Evolutionary conservation across 2,113 vertebrate species (phyloP), one percentile per base, ranked within the genome.

Genomic region (Cercopithecus mona): DNA sequence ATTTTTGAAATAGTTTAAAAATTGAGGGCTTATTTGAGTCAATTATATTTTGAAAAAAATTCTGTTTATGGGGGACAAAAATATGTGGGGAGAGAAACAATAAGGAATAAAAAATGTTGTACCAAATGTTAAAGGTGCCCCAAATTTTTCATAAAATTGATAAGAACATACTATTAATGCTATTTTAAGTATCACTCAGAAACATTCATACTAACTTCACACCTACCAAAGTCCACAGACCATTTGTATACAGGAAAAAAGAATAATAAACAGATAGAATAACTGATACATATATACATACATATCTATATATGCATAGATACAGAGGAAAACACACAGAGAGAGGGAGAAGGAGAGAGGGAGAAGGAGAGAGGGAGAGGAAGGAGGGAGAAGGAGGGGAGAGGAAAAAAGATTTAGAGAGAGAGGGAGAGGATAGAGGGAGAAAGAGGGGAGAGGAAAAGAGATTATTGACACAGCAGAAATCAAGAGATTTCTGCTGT

Each of bases 1-100:
- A 85, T 52, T 87, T 66, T 95, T 84, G 18, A 94, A 91, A 40
- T 20, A 68, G 48, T 75, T 96, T 97, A 88, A 92, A 90, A 96
- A 66, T 8, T 66, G 8, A 45, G 92, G 92, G 45, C 30, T 88
- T 50, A 90, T 96, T 93, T 95, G 8, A 68, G 30, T 55, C 70
- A 76, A 72, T 86, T 93, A 25, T 18, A 92, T 93, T 82, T 91
- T 52, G 88, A 13, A 86, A 23, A 83, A 97, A 78, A 81, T 48
- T 80, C n/a, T 85, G 97, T 75, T 94, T 55, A 14, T 16, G 27
- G 89, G 3, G 2, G 86, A 48, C 93, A 97, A 95, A 30, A 94
- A 45, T 35, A 81, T 17, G 16, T 64, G 13, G 38, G 57, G 35
- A 97, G 68, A 94, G 97, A 95, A 68, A 66, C 16, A 96, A 76